phyloP scores from a whole-genome alignment of 1,140 invertebrate species.

The Samia ricini region DNA sequence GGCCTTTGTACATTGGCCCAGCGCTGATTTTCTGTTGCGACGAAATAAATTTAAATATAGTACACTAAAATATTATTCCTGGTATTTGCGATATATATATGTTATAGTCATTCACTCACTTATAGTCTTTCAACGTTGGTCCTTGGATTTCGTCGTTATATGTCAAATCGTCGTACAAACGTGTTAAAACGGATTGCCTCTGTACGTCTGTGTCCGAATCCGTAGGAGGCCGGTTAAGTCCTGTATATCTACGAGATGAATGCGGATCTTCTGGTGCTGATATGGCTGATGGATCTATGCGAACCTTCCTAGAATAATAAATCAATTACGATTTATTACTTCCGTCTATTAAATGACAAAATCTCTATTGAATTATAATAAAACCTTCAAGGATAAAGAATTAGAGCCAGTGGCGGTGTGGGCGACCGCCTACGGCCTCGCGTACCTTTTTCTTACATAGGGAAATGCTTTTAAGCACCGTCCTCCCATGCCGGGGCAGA shows the following conservation, averaged over 20 bases:
- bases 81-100: not conserved
- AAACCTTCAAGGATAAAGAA: too few relatives aligned
- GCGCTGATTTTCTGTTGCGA: too few relatives aligned
- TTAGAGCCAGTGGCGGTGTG: too few relatives aligned
- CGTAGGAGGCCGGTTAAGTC: constrained; percentile 18
- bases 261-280: constrained; percentile 16
- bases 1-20: too few relatives aligned
- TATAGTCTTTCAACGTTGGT: constrained; percentile 54
- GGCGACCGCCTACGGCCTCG: too few relatives aligned
- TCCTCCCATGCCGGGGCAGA: too few relatives aligned
- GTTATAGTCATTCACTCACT: constrained; percentile 18
- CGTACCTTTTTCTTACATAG: too few relatives aligned
- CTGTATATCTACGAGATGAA: constrained; percentile 32
- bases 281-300: constrained; percentile 39
- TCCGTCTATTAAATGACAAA: too few relatives aligned
- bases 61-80: too few relatives aligned
- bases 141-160: constrained; percentile 21
- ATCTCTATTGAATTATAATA: too few relatives aligned
- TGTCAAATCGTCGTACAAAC: constrained; percentile 40
- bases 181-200: constrained; percentile 36
- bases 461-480: too few relatives aligned
- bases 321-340: constrained; percentile 4
- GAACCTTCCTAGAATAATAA: constrained; percentile 41
- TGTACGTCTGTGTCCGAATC: constrained; percentile 33
- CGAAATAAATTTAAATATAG: not conserved